Evolutionary conservation across 2,888 invertebrate genomes (phyloP).

Genomic region (Automeris io): DNA sequence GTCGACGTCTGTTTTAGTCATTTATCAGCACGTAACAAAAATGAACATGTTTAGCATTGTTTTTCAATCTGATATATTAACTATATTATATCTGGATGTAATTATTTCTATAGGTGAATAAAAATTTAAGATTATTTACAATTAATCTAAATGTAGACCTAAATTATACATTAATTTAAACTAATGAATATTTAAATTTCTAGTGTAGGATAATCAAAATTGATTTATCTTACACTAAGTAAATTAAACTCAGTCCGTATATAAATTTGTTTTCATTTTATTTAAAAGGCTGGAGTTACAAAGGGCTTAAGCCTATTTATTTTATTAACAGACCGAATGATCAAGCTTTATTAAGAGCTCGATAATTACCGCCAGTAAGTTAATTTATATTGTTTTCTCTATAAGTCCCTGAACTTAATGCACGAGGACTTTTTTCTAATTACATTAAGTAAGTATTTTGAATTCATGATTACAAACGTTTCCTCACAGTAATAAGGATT

Average conservation of each 20-base stretch:
- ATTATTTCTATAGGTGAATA: too few relatives aligned
- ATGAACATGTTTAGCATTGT: too few relatives aligned
- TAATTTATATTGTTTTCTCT: slow-evolving; percentile 17
- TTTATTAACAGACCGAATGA: slow-evolving; percentile 8
- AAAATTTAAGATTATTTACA: slow-evolving; percentile 3
- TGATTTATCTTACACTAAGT: slow-evolving; percentile 6
- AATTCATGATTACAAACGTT: not conserved
- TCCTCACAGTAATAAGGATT: too few relatives aligned
- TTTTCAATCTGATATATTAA: too few relatives aligned
- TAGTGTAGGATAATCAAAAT: slow-evolving; percentile 3
- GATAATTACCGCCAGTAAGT: slow-evolving; percentile 9
- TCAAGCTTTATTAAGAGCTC: slow-evolving; percentile 3
- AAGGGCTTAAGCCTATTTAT: slow-evolving; percentile 8
- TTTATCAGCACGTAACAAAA: too few relatives aligned
- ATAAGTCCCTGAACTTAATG: slow-evolving; percentile 10
- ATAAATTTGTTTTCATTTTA: slow-evolving; percentile 9
- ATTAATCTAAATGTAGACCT: not conserved
- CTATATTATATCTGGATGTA: too few relatives aligned
- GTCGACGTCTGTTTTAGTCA: too few relatives aligned
- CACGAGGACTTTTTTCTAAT: not conserved
- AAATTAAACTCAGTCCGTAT: slow-evolving; percentile 7
- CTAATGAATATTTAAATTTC: slow-evolving; percentile 8
- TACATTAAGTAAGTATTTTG: not conserved
- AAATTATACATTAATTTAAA: slow-evolving; percentile 2
- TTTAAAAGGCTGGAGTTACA: slow-evolving; percentile 3